A percentile compares a stretch with the other conserved stretches of the same genome.
phyloP scores from a whole-genome alignment of 1,140 invertebrate species.

The Meloidogyne hapla region DNA sequence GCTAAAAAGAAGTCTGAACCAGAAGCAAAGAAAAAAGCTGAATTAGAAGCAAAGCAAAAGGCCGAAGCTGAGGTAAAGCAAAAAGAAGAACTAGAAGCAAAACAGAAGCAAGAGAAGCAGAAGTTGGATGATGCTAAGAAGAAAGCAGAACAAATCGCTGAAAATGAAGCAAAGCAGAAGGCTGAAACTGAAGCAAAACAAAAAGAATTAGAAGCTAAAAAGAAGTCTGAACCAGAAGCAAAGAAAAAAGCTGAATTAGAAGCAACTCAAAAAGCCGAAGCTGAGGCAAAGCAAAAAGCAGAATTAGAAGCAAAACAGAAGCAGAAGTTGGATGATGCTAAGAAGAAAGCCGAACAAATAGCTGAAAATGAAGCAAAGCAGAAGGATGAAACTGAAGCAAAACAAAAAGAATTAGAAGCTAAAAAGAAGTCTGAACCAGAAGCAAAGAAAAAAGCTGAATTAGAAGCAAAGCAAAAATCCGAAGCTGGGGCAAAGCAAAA shows the following conservation, averaged over 20 bases:
- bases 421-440: background rate
- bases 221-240: background rate
- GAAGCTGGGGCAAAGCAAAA: background rate
- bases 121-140: constrained; percentile 9
- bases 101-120: too few relatives aligned
- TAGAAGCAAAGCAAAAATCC: background rate
- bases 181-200: background rate
- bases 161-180: background rate
- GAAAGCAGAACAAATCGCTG: too few relatives aligned
- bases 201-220: too few relatives aligned
- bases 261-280: background rate
- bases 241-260: background rate
- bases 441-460: background rate
- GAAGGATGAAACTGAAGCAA: background rate
- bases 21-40: too few relatives aligned
- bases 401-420: background rate
- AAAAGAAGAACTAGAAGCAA: too few relatives aligned
- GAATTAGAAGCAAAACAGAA: constrained; percentile 1
- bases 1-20: too few relatives aligned
- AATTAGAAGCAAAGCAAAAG: too few relatives aligned
- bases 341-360: background rate
- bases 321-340: too few relatives aligned
- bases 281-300: background rate
- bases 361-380: background rate
- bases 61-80: too few relatives aligned